Percentiles rank a stretch among this genome's conserved stretches.
Conservation (phyloP, 2,797 vertebrate species). For the Coranthus polyacanthus region DNA sequence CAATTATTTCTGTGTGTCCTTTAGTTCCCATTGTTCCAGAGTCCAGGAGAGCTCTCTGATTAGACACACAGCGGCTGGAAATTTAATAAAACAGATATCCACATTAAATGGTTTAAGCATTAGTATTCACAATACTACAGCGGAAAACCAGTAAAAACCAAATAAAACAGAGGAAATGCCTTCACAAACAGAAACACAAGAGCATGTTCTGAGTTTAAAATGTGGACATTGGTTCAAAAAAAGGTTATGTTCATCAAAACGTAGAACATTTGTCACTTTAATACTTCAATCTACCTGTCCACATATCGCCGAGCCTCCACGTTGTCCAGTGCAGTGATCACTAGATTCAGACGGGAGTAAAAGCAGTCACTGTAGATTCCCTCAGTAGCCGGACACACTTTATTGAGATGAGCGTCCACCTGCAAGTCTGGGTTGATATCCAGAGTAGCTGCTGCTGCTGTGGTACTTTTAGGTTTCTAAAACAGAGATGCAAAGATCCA, state of each 20-base stretch:
- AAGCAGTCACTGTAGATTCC: slow-evolving; percentile 92
- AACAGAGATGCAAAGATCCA: neutral
- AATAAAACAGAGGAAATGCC: neutral
- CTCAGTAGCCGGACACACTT: slow-evolving; percentile 96
- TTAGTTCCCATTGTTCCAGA: slow-evolving; percentile 99
- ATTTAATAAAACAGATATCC: neutral
- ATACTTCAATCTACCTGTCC: slow-evolving; percentile 88
- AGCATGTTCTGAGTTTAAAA: neutral
- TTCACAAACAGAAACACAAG: neutral
- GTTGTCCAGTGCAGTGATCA: slow-evolving; percentile 97
- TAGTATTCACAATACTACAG: too few species aligned
- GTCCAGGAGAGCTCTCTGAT: slow-evolving; percentile 94
- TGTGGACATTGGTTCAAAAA: neutral
- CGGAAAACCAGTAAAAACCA: too few species aligned
- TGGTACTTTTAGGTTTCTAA: slow-evolving; percentile 97
- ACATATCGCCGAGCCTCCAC: slow-evolving; percentile 98
- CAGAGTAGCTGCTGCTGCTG: slow-evolving; percentile 91
- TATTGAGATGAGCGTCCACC: slow-evolving; percentile 94
- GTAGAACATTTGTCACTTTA: neutral
- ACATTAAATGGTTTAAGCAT: too few species aligned
- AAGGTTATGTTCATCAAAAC: neutral
- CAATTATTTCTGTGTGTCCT: slow-evolving; percentile 97
- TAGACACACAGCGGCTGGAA: slow-evolving; percentile 93
- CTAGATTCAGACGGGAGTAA: slow-evolving; percentile 89
- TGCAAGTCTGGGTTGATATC: slow-evolving; percentile 94